These are phyloP conservation scores for Protophormia terraenovae DNA, from an alignment of 2,888 invertebrate species.

Conservation along the genomic window DNA sequence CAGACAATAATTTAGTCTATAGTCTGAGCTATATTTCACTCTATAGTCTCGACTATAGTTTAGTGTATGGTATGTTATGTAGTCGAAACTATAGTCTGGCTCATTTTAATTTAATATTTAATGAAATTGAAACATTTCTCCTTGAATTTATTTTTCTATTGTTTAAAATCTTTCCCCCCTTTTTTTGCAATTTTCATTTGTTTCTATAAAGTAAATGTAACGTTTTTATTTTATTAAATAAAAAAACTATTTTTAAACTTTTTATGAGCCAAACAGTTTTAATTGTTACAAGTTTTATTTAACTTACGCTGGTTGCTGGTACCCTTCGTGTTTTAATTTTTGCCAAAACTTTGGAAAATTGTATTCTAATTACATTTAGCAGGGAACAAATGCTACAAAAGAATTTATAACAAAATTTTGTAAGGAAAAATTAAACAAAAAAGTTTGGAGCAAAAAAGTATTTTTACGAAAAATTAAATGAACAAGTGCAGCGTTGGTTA, in stretches of 20 bases:
- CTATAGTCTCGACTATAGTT: no score
- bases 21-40: no score
- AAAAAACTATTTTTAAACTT: slow-evolving; percentile 37
- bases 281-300: slow-evolving; percentile 51
- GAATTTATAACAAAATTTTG: background rate
- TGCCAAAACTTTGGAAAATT: slow-evolving; percentile 47
- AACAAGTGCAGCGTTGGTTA: background rate
- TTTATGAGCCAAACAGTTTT: slow-evolving; percentile 52
- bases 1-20: no score
- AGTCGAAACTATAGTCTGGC: background rate
- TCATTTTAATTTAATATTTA: background rate
- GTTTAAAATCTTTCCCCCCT: background rate
- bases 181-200: no score
- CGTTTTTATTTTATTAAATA: background rate
- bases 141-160: no score
- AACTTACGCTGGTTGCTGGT: background rate
- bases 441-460: slow-evolving; percentile 2
- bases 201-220: background rate
- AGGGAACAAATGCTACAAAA: slow-evolving; percentile 33
- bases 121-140: background rate
- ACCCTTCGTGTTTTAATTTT: background rate
- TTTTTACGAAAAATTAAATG: background rate
- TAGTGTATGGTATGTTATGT: no score
- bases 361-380: slow-evolving; percentile 61
- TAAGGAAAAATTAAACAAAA: background rate